Percentiles rank a stretch among this genome's conserved stretches.
Conservation (phyloP, 1,140 invertebrate genomes). For the Zaprionus taronus region DNA sequence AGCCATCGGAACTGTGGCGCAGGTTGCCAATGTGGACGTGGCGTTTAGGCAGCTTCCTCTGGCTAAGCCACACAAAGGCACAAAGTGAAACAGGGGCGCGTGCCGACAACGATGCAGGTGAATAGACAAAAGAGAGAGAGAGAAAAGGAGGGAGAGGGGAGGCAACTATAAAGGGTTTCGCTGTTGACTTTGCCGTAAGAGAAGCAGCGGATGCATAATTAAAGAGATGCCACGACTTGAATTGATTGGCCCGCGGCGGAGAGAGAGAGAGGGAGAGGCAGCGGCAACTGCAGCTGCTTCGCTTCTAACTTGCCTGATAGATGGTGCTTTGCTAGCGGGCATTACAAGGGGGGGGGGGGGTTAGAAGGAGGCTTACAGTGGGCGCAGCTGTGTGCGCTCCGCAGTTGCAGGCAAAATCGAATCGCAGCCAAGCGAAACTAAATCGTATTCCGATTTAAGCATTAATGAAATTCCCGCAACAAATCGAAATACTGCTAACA, state of each 20-base stretch:
- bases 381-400: slow-evolving; percentile 3
- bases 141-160: not conserved
- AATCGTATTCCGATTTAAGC: slow-evolving; percentile 68
- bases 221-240: slow-evolving; percentile 36
- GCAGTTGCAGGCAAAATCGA: slow-evolving; percentile 21
- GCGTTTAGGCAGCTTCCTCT: slow-evolving; percentile 1
- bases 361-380: not conserved
- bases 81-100: not conserved
- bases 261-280: not conserved
- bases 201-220: slow-evolving; percentile 37
- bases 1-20: not conserved
- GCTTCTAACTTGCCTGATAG: not conserved
- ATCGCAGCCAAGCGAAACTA: slow-evolving; percentile 41
- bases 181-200: slow-evolving; percentile 6
- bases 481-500: slow-evolving; percentile 9
- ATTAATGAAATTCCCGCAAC: slow-evolving; percentile 58
- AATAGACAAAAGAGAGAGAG: not conserved
- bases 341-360: not conserved
- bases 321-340: not conserved
- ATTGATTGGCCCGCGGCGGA: slow-evolving; percentile 44
- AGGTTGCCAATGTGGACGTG: not conserved
- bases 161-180: not conserved
- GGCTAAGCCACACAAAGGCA: slow-evolving; percentile 1
- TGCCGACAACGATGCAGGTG: not conserved
- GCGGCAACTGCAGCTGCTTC: slow-evolving; percentile 38